Conservation (phyloP, 2,113 vertebrate species). For the Ibidorhyncha struthersii region DNA sequence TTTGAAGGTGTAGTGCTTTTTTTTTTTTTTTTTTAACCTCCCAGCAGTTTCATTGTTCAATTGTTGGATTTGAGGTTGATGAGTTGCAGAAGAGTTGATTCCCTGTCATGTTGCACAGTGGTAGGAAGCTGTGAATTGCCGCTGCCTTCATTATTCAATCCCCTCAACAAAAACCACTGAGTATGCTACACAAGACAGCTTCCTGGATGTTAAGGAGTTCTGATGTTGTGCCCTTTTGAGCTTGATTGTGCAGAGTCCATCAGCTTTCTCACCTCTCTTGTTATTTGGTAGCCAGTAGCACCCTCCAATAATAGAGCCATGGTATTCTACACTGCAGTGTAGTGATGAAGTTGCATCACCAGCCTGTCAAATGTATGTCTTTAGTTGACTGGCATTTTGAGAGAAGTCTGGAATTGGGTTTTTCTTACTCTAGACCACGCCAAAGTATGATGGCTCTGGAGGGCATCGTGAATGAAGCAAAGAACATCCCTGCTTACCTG, state of each 20-base stretch:
- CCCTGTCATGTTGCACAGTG: neutral
- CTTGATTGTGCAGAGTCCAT: neutral
- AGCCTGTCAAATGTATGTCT: neutral
- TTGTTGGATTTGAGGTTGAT: neutral
- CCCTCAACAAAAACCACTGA: neutral
- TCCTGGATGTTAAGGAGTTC: neutral
- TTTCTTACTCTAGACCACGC: constrained; percentile 81
- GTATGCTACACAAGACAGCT: neutral
- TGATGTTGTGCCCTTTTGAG: neutral
- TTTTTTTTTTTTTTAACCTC: neutral
- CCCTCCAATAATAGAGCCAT: neutral
- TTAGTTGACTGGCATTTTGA: neutral
- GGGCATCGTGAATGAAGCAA: constrained; percentile 91
- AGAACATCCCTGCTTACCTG: constrained; percentile 95
- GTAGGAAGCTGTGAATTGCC: neutral
- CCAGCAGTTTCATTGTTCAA: neutral
- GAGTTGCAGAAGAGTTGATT: neutral
- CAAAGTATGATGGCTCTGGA: constrained; percentile 93
- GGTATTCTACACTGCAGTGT: neutral
- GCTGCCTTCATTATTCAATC: neutral
- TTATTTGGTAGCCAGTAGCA: neutral
- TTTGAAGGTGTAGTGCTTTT: neutral
- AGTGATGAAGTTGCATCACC: neutral
- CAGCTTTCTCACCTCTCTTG: neutral
- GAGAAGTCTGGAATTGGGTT: constrained; percentile 15